Evolutionary conservation across 2,888 invertebrate species (phyloP), one percentile per base, ranked within the genome.

Genomic region (Barypeithes pellucidus): DNA sequence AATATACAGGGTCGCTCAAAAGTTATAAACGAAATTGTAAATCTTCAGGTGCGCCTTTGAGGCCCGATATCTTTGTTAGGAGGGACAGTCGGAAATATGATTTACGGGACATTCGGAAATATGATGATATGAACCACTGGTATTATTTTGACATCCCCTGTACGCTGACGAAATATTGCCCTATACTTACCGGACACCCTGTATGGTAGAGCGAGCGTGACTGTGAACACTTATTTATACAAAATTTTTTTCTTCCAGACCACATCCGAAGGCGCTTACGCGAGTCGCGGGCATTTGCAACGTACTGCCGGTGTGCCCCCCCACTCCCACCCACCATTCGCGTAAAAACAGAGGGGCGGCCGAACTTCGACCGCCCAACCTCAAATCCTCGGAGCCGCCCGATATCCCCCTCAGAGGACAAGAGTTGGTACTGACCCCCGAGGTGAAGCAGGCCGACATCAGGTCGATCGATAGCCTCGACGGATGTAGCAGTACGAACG

Each of bases 261-360:
- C 91, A 18, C 92, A 93, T 78, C 92, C 92, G 2, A 87, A 92
- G 74, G 89, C 90, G 1, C 79, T 92, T 20, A 88, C 90, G 4
- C 86, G 91, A 60, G 90, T 91, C 36, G 88, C 89, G 0, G 82
- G 86, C 54, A 72, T 62, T n/a, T 63, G 61, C 7, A 70, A 12
- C 20, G 65, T 67, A 16, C 86, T 87, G 47, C 89, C 92, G 0
- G 91, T 94, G 76, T 95, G 95, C 82, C 95, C 95, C 2, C 95
- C 95, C 0, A 95, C 95, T 0, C 95, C 95, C 0, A 95, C 95
- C 0, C 95, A 95, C 85, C 95, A 94, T 82, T 93, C 94, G 0
- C 88, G 93, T 47, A 89, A 92, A 57, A 88, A 91, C 7, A 88
- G 91, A 75, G 90, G 78, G 0, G 68, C 80, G 3, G 62, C 63